Conservation (phyloP, 2,113 vertebrate genomes). For the Poecilia latipinna region DNA sequence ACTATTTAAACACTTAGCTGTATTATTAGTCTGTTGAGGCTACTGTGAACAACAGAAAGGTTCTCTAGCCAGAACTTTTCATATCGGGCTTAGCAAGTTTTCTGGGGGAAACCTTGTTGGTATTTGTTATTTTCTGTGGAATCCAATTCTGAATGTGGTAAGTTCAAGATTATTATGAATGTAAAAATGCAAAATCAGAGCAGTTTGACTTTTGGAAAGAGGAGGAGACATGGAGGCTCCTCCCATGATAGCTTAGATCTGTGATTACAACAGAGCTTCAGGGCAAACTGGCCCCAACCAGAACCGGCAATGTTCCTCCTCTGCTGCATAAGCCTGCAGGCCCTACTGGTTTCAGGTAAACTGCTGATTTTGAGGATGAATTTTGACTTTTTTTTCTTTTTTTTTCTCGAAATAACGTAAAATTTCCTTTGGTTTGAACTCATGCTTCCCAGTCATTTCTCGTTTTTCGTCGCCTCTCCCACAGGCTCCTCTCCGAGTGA, state of each 20-base stretch:
- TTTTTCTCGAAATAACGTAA: not conserved
- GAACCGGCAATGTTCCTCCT: not conserved
- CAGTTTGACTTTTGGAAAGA: not conserved
- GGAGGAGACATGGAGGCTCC: not conserved
- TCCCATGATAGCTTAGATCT: not conserved
- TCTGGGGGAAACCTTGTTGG: too few relatives aligned
- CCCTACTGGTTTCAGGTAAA: slow-evolving; percentile 16
- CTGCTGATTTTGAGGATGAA: too few relatives aligned
- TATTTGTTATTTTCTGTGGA: not conserved
- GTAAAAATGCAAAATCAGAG: not conserved
- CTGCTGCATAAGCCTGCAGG: not conserved
- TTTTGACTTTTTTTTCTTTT: too few relatives aligned
- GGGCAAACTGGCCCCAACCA: not conserved
- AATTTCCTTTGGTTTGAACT: not conserved
- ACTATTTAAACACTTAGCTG: too few relatives aligned
- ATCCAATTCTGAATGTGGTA: not conserved
- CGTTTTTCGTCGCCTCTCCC: not conserved
- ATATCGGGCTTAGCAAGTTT: too few relatives aligned
- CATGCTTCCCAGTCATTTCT: not conserved
- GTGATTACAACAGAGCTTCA: not conserved
- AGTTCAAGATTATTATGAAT: not conserved
- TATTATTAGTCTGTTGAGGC: too few relatives aligned
- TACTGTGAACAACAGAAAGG: too few relatives aligned
- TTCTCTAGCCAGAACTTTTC: too few relatives aligned
- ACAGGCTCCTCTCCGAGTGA: slow-evolving; percentile 36